These are phyloP conservation scores for Tanytarsus gracilentus DNA, from an alignment of 2,888 invertebrate species.

Conservation along the genomic window DNA sequence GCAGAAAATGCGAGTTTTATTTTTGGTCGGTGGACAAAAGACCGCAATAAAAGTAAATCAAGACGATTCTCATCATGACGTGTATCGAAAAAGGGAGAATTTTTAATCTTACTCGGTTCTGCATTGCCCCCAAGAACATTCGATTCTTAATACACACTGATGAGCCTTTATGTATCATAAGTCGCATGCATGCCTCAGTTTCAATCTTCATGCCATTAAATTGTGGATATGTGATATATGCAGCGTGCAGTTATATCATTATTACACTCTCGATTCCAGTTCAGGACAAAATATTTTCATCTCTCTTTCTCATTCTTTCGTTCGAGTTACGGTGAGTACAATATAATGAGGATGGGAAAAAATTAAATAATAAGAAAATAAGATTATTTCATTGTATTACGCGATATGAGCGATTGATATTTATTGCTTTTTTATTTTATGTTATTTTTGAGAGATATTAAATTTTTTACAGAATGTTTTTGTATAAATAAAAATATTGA, in stretches of 20 bases:
- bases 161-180: slow-evolving; percentile 19
- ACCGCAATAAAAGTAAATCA: background rate
- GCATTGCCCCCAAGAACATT: background rate
- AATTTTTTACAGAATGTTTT: no score
- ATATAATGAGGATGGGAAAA: no score
- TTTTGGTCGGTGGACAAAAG: slow-evolving; percentile 7
- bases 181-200: slow-evolving; percentile 20
- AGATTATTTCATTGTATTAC: no score
- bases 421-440: no score
- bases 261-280: background rate
- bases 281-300: slow-evolving; percentile 3
- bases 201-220: slow-evolving; percentile 10
- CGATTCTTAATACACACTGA: background rate
- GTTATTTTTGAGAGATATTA: no score
- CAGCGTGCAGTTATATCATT: slow-evolving; percentile 11
- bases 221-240: slow-evolving; percentile 4
- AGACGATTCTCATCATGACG: background rate
- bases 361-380: no score
- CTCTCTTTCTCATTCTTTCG: slow-evolving; percentile 2
- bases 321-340: no score
- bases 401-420: no score
- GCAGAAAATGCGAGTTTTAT: background rate
- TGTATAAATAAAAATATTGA: no score
- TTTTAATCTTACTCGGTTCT: background rate
- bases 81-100: background rate